Evolutionary conservation across 2,797 vertebrate genomes (phyloP), one percentile per base, ranked within the genome.

Genomic region (Paedocypris micromegethes): DNA sequence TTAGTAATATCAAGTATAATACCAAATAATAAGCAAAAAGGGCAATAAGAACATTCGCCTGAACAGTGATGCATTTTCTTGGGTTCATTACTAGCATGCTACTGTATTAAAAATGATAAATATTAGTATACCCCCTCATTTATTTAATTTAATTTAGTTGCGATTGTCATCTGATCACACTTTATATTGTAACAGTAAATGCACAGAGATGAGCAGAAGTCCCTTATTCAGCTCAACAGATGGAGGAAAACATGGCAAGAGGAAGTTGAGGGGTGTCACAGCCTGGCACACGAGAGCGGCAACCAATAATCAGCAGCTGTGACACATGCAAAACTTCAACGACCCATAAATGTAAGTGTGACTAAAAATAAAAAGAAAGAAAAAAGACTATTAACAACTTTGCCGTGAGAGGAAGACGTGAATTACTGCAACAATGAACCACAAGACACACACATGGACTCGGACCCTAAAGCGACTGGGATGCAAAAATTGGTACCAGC

Each of bases 401-500:
- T 60, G 60, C 83, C 77, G 75, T 83, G 83, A 84, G 82, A 82
- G 82, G 76, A 85, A 85, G 84, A 64, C 83, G 78, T 84, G 84
- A 86, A 87, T 88, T 88, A 86, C 81, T 84, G 81, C 83, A 39
- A 81, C 79, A 85, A 89, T 88, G 88, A 88, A 86, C 85, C 83
- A 81, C 76, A 79, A 86, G 86, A 86, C 83, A 83, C 82, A 84
- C 86, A 86, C 84, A 88, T 85, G 85, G 80, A 82, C 79, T 84
- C 83, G 82, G 85, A 86, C 86, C 79, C 66, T 63, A 55, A 85
- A 80, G 79, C 65, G 79, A 85, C 75, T 72, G 79, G 82, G 84
- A 84, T 83, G 85, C 77, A 81, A 77, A 89, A 90, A 90, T 88
- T 86, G 87, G 82, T 89, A 88, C 85, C 87, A 90, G 87, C 87